Evolutionary conservation across 2,888 invertebrate species (phyloP).

Genomic region (Lepetodrilus schrolli): DNA sequence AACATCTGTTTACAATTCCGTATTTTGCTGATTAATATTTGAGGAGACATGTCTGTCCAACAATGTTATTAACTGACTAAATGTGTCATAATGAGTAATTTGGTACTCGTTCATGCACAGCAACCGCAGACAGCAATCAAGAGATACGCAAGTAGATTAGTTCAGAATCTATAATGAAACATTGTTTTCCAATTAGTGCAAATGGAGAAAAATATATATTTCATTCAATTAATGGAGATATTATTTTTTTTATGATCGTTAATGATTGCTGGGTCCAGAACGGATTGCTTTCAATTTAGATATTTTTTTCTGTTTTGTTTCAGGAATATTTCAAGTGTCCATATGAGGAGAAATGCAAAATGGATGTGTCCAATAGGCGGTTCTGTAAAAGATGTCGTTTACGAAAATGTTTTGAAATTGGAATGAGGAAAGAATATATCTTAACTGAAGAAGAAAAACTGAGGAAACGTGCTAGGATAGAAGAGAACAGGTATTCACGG

Average conservation of each 20-base stretch:
- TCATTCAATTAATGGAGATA: background rate
- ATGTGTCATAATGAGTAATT: no score
- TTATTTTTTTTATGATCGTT: background rate
- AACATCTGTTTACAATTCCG: background rate
- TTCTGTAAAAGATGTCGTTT: constrained; percentile 98
- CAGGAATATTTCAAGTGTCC: constrained; percentile 87
- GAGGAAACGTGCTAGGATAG: constrained; percentile 88
- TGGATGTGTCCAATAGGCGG: constrained; percentile 91
- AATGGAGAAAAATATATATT: no score
- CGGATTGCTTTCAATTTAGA: background rate
- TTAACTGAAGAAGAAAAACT: constrained; percentile 92
- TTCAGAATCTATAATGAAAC: no score
- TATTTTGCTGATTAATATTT: background rate
- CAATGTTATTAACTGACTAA: background rate
- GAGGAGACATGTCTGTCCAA: background rate
- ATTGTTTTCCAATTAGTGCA: no score
- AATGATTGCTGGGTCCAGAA: background rate
- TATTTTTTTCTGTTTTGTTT: constrained; percentile 30
- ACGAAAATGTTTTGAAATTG: constrained; percentile 93
- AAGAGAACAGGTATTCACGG: constrained; percentile 83
- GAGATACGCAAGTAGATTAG: no score
- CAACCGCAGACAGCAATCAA: no score
- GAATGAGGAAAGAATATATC: constrained; percentile 98
- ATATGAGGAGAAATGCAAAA: constrained; percentile 92
- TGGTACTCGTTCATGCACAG: no score